phyloP scores from a whole-genome alignment of 2,888 invertebrate genomes.

The Megaustenia siamemsis region DNA sequence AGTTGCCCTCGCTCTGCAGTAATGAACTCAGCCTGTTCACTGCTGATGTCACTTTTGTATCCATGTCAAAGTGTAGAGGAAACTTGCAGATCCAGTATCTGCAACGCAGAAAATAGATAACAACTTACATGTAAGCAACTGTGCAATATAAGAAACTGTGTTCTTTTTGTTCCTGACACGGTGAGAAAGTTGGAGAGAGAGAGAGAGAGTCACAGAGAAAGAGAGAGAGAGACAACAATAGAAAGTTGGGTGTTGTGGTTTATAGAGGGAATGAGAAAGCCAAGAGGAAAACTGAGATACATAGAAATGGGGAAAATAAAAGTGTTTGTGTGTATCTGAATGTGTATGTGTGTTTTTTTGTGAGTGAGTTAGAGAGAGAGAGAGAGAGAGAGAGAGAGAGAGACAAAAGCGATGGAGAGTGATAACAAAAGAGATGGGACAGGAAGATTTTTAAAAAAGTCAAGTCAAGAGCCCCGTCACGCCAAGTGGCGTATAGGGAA shows the following conservation, averaged over 20 bases:
- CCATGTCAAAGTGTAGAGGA: constrained; percentile 83
- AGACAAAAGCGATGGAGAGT: too few relatives aligned
- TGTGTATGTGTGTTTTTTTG: too few relatives aligned
- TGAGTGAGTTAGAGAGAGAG: too few relatives aligned
- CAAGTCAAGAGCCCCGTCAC: too few relatives aligned
- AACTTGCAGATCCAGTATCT: constrained; percentile 83
- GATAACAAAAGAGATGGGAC: too few relatives aligned
- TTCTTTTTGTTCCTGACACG: neutral
- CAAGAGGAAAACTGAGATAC: neutral
- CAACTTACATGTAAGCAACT: neutral
- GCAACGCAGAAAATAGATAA: neutral
- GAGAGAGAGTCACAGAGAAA: too few relatives aligned
- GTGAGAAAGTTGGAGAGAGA: neutral
- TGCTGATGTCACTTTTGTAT: constrained; percentile 79
- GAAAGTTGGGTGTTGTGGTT: neutral
- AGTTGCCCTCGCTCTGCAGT: constrained; percentile 77
- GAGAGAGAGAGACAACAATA: neutral
- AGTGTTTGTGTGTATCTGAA: too few relatives aligned
- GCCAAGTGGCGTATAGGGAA: too few relatives aligned
- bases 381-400: too few relatives aligned
- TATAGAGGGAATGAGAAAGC: neutral
- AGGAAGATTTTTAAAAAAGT: too few relatives aligned
- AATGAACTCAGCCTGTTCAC: constrained; percentile 79
- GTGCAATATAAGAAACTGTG: neutral
- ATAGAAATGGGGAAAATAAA: too few relatives aligned